Base-by-base conservation (phyloP, 2,797 vertebrate species). In the Vultur gryphus region DNA sequence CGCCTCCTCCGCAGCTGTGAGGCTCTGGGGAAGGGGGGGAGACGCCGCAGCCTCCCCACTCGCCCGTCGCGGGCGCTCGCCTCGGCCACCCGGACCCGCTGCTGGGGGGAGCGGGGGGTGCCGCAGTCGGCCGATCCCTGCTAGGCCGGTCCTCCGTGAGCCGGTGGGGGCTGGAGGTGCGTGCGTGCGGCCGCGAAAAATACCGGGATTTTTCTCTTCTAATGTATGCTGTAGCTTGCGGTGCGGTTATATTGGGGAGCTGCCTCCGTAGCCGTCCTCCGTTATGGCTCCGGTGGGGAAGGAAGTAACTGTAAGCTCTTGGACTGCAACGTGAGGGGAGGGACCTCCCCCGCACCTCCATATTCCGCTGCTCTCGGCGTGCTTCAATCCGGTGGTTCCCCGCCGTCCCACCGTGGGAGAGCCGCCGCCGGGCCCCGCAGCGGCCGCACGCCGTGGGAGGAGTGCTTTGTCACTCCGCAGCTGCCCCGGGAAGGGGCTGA, bases 181-280 rank as follows among this genome's bases (percentile, higher is more conserved):
- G 19, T 25, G 19, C 9, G 4, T 29, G 46, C 29, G 59, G 69
- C 25, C 20, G 51, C 28, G 11, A 24, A 29, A 8, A 29, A 26
- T 0, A 7, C 0, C 3, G 13, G 25, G 5, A 2, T 2, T 71
- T 64, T 48, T 35, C 8, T 48, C 4, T 18, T 16, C 12, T 37
- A 2, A 1, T 1, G 14, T 7, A 2, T 10, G 48, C 23, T 3
- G 33, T 12, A 15, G 28, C 10, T 24, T 12, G 84, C 9, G 51
- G 46, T 10, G 84, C 12, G 15, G 44, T 15, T 67, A 3, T 10
- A 2, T 13, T 58, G 2, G 13, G 33, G 28, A 37, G 71, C 76
- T 37, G 83, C 41, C 41, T 35, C 24, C 8, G 35, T 48, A 23
- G 28, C 51, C 28, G 31, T 31, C 31, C 13, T 72, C 54, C 31